phyloP scores from a whole-genome alignment of 1,140 invertebrate species.

The Drosophila ironensis region DNA sequence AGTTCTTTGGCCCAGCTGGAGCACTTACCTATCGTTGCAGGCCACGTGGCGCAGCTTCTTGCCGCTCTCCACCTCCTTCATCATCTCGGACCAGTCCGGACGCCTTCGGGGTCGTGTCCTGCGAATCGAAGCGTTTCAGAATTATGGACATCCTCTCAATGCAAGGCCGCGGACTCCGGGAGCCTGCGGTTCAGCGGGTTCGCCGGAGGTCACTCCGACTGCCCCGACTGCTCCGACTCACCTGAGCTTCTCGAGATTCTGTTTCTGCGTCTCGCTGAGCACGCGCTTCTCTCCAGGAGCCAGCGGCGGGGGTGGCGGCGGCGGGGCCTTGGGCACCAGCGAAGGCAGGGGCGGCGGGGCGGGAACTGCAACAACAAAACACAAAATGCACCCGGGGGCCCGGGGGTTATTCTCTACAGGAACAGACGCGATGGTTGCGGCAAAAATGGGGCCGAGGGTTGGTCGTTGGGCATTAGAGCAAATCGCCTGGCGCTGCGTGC shows the following conservation, averaged over 20 bases:
- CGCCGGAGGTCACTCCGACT: background rate
- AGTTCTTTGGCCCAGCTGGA: background rate
- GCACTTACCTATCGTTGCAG: constrained; percentile 89
- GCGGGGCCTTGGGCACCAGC: constrained; percentile 83
- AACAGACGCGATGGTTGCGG: background rate
- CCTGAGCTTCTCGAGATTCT: constrained; percentile 84
- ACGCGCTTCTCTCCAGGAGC: constrained; percentile 77
- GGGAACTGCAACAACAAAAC: constrained; percentile 61
- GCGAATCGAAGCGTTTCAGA: constrained; percentile 28
- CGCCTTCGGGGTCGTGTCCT: constrained; percentile 88
- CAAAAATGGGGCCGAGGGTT: constrained; percentile 38
- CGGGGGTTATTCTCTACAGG: background rate
- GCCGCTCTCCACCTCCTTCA: constrained; percentile 93
- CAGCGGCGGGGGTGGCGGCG: constrained; percentile 87
- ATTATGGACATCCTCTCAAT: constrained; percentile 80
- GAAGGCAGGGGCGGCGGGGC: constrained; percentile 77
- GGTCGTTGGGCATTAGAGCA: constrained; percentile 56
- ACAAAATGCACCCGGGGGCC: constrained; percentile 19
- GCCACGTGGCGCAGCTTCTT: constrained; percentile 90
- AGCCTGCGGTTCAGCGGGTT: constrained; percentile 71
- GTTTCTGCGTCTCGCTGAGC: constrained; percentile 82
- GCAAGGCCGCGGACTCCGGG: background rate
- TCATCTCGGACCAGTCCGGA: constrained; percentile 94
- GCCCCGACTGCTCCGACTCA: constrained; percentile 26
- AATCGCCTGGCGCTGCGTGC: constrained; percentile 71